phyloP scores from a whole-genome alignment of 2,888 invertebrate genomes.

The Drosophila seclusa region DNA sequence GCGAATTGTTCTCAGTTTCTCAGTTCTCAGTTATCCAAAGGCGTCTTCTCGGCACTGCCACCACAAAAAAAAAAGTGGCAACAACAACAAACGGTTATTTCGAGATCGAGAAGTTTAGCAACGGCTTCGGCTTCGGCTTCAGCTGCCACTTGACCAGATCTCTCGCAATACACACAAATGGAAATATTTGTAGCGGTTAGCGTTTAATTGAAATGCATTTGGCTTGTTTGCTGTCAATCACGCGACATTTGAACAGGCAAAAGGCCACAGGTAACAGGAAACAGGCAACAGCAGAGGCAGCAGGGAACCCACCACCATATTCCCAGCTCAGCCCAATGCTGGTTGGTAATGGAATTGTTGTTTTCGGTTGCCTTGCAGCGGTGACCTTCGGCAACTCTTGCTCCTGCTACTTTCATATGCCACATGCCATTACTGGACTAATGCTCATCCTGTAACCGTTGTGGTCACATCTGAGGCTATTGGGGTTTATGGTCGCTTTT shows the following conservation, averaged over 20 bases:
- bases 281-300: not conserved
- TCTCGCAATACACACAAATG: conserved; percentile 61
- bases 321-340: conserved; percentile 16
- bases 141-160: conserved; percentile 66
- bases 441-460: conserved; percentile 32
- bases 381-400: conserved; percentile 45
- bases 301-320: conserved; percentile 5
- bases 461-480: conserved; percentile 20
- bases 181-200: conserved; percentile 81
- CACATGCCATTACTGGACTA: conserved; percentile 5
- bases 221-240: conserved; percentile 81
- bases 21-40: conserved; percentile 24
- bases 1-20: conserved; percentile 50
- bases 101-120: conserved; percentile 29
- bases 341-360: conserved; percentile 50
- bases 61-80: conserved; percentile 44
- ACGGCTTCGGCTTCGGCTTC: conserved; percentile 6
- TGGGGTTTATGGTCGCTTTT: conserved; percentile 37
- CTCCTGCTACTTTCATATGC: conserved; percentile 16
- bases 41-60: conserved; percentile 30
- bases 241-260: conserved; percentile 41
- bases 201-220: conserved; percentile 82
- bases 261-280: conserved; percentile 10
- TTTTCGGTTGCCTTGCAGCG: conserved; percentile 21
- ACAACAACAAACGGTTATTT: conserved; percentile 20